Evolutionary conservation across 2,113 vertebrate species (phyloP).

Genomic region (Labrus mixtus): DNA sequence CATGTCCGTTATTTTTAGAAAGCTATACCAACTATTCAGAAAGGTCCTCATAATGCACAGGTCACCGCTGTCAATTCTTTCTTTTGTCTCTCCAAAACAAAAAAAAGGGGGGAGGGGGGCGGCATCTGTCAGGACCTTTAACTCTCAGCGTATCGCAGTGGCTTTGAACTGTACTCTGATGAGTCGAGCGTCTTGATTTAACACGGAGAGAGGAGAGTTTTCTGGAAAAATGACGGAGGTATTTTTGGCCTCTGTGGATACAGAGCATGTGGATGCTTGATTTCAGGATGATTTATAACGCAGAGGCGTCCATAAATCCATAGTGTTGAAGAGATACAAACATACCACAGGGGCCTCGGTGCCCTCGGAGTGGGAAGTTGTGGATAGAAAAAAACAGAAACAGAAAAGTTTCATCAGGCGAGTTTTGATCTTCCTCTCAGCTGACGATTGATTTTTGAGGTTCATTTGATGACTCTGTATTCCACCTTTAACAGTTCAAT

Average conservation of each 20-base stretch:
- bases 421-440: slow-evolving; percentile 57
- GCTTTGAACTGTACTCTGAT: slow-evolving; percentile 63
- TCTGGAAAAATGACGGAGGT: slow-evolving; percentile 52
- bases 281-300: slow-evolving; percentile 69
- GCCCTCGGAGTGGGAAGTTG: slow-evolving; percentile 68
- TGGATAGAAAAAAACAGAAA: slow-evolving; percentile 59
- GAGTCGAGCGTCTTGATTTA: slow-evolving; percentile 70
- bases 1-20: slow-evolving; percentile 77
- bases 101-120: neutral
- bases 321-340: slow-evolving; percentile 71
- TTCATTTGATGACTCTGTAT: slow-evolving; percentile 46
- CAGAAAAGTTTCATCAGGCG: slow-evolving; percentile 61
- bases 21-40: slow-evolving; percentile 66
- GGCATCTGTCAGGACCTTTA: slow-evolving; percentile 59
- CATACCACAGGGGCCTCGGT: slow-evolving; percentile 66
- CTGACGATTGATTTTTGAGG: slow-evolving; percentile 57
- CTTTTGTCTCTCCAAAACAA: slow-evolving; percentile 9
- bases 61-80: slow-evolving; percentile 51
- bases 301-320: slow-evolving; percentile 71
- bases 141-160: slow-evolving; percentile 43
- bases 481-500: slow-evolving; percentile 55
- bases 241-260: slow-evolving; percentile 63
- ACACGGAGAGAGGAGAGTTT: slow-evolving; percentile 54
- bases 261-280: slow-evolving; percentile 58
- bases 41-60: slow-evolving; percentile 62